Base-by-base conservation (phyloP, 2,888 invertebrate genomes). In the Himalopsyche japonica region DNA sequence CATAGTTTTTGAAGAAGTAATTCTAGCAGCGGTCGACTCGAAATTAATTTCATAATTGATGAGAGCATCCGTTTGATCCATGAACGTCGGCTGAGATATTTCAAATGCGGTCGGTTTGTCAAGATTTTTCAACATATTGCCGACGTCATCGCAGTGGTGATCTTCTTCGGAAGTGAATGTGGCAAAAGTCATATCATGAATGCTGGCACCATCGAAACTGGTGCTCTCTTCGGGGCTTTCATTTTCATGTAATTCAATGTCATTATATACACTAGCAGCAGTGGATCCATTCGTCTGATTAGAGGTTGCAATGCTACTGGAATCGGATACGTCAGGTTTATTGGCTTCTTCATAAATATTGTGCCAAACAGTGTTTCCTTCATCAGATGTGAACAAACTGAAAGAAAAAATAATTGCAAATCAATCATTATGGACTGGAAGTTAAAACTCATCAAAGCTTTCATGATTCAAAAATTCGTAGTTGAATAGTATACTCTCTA, bases 291-390 rank as follows among this genome's bases (percentile, higher is more conserved):
- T 57, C 3, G 57, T 20, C 7, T 32, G 43, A 79, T 79, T 79
- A 1, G 20, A 57, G 7, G 8, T 24, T 57, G 57, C 57, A 24
- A 57, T 57, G 15, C 57, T 76, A 20, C 79, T 82, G 0, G 81
- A 79, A 48, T 86, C 86, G 1, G 85, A 86, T 7, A 84, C 12
- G 43, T 87, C 85, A 30, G 85, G 81, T 79, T 87, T 87, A 37
- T 87, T 84, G 18, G 83, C 70, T 76, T 85, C 87, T 64, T 87
- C 87, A 37, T 85, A 87, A 47, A 87, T 80, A 49, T 85, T 83
- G 80, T 87, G 85, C 87, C 87, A 87, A 32, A 87, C 86, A 10
- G 87, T 87, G 18, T 86, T 87, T 8, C 87, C 87, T 8, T 87
- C 83, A 20, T 86, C 87, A 18, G 87, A 84, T 32, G 83, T 83